phyloP scores from a whole-genome alignment of 2,113 vertebrate species.

The Desmodus rotundus region DNA sequence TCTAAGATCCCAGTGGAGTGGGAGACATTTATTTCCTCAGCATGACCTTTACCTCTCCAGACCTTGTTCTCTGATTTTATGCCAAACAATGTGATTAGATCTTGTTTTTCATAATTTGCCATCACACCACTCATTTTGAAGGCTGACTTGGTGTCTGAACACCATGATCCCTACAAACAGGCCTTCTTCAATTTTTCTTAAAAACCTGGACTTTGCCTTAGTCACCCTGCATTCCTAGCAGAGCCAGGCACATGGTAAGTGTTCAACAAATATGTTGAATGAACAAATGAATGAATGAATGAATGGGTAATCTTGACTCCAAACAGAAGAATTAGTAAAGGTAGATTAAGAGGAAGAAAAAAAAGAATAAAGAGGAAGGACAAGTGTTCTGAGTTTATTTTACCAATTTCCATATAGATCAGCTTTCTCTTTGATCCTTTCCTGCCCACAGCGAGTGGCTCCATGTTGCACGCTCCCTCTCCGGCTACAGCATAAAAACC shows the following conservation, averaged over 20 bases:
- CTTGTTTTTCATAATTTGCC: not conserved
- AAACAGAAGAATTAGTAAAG: not conserved
- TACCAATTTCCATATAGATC: not conserved
- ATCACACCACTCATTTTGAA: not conserved
- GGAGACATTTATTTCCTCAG: not conserved
- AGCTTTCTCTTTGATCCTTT: not conserved
- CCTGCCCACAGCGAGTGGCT: not conserved
- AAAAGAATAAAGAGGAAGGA: not conserved
- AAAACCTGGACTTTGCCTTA: not conserved
- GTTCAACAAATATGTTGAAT: not conserved
- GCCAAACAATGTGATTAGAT: not conserved
- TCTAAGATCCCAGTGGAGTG: not conserved
- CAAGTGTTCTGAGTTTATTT: not conserved
- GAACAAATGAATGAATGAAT: not conserved
- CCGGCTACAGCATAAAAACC: too few relatives aligned
- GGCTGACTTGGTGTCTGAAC: not conserved
- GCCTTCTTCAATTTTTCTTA: not conserved
- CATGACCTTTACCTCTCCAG: not conserved
- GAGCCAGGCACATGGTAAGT: not conserved
- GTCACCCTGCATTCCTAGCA: not conserved
- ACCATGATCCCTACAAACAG: not conserved
- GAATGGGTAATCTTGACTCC: not conserved
- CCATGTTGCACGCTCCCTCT: rapidly evolving
- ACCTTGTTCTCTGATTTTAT: not conserved
- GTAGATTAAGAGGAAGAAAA: not conserved